Base-by-base conservation (phyloP, 2,797 vertebrate genomes). In the Hapalemur alaotrensis region DNA sequence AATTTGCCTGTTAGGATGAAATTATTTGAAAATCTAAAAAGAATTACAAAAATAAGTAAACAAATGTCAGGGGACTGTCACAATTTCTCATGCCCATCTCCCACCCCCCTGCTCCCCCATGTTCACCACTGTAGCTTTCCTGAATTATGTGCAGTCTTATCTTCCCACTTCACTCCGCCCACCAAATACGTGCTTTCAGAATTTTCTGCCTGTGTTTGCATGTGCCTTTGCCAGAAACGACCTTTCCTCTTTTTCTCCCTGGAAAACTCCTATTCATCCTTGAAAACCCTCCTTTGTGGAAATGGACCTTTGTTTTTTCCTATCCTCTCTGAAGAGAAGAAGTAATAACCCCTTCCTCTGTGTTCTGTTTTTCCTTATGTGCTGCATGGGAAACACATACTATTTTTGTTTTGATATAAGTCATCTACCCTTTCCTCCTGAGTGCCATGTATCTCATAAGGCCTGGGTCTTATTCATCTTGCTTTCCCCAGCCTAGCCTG, bases 211-310 rank as follows among this genome's bases (percentile, higher is more conserved):
- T 80, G 65, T 81, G 43, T 59, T 95, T 92, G 46, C 50, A 3
- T 46, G 4, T 91, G 35, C 25, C 46, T 84, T 46, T 70, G 32
- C 15, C 63, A 80, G 79, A 84, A 61, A 43, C 38, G 13, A 69
- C 4, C 18, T 89, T 65, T 32, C 10, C 43, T 89, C 13, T 0
- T 35, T 67, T 79, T 67, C 38, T 52, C 59, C 48, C 63, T 13
- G 10, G 70, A 84, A 86, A 89, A 89, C 57, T 87, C n/a, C 70
- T 89, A 4, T 35, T 70, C 46, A 63, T 70, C 22, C 90, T 61
- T 89, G 28, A 83, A 87, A 86, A 38, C 4, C 46, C 25, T 92
- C 25, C 43, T 80, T 11, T 80, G 9, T 70, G 22, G 79, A 89
- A 89, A 83, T 41, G 20, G 59, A 30, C 32, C 48, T 69, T 67